Percentiles rank a stretch among this genome's conserved stretches.
phyloP scores from a whole-genome alignment of 2,113 vertebrate genomes.

The Haplotaxodon microlepis region DNA sequence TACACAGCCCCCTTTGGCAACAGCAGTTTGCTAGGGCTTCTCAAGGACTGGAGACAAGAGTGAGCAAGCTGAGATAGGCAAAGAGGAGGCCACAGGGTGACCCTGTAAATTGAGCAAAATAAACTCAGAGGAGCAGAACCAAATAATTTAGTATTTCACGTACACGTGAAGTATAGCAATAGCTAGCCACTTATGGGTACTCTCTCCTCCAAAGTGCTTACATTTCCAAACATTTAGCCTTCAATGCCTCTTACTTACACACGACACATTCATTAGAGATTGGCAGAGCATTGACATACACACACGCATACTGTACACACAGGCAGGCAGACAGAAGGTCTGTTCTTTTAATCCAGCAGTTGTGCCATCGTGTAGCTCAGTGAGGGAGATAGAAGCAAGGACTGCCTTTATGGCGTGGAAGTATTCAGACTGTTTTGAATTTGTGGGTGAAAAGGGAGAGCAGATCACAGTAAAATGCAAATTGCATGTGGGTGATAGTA shows the following conservation, averaged over 20 bases:
- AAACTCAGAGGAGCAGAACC: neutral
- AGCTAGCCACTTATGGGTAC: neutral
- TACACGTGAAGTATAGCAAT: neutral
- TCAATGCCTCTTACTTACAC: neutral
- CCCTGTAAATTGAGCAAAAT: neutral
- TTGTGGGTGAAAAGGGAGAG: neutral
- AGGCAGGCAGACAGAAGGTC: neutral
- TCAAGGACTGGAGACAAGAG: conserved; percentile 37
- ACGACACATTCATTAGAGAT: neutral
- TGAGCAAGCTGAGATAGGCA: neutral
- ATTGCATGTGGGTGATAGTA: neutral
- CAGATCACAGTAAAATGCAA: neutral
- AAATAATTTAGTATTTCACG: neutral
- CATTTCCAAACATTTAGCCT: neutral
- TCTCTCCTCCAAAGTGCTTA: neutral
- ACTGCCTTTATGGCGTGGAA: neutral
- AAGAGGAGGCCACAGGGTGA: conserved; percentile 22
- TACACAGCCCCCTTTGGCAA: conserved; percentile 39
- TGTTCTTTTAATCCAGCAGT: neutral
- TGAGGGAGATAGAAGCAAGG: neutral
- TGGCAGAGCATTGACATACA: neutral
- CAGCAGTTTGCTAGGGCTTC: conserved; percentile 34
- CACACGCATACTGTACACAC: neutral
- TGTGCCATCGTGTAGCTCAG: neutral
- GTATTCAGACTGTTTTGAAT: neutral